A percentile compares a stretch with the other conserved stretches of the same genome.
These are phyloP conservation scores for Cinclus mexicanus DNA, from an alignment of 2,113 vertebrate genomes.

Conservation along the genomic window DNA sequence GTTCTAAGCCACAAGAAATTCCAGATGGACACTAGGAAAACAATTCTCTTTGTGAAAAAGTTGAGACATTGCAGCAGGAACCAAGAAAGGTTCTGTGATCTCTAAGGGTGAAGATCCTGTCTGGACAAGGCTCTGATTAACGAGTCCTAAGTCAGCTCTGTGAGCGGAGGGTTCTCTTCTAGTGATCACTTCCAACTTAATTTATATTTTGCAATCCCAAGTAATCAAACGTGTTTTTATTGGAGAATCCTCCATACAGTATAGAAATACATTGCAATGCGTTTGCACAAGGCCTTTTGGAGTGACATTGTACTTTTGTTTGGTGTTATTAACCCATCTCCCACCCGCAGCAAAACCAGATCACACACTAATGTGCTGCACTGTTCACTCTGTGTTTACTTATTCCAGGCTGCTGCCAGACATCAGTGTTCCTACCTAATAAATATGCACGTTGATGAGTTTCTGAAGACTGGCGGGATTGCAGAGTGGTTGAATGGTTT, in stretches of 20 bases:
- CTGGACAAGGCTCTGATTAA: neutral
- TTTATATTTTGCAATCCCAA: neutral
- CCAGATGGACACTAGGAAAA: neutral
- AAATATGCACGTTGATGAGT: slow-evolving; percentile 86
- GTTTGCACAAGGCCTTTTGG: neutral
- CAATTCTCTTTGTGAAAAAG: neutral
- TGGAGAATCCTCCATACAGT: neutral
- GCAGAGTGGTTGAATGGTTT: slow-evolving; percentile 84
- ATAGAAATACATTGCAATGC: neutral
- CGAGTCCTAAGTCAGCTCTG: neutral
- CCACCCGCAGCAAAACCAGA: neutral
- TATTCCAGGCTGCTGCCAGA: slow-evolving; percentile 81
- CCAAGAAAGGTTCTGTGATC: neutral
- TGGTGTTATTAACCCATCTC: neutral
- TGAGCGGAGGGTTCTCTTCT: neutral
- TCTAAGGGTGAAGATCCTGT: neutral
- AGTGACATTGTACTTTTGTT: neutral
- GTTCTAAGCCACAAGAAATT: neutral
- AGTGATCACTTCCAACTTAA: neutral
- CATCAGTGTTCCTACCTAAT: slow-evolving; percentile 87
- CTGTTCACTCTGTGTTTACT: slow-evolving; percentile 20
- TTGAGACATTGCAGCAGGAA: neutral
- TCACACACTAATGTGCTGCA: neutral
- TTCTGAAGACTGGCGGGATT: slow-evolving; percentile 83
- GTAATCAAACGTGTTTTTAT: neutral